Evolutionary conservation across 2,888 invertebrate genomes (phyloP).

Genomic region (Peribatodes rhomboidaria): DNA sequence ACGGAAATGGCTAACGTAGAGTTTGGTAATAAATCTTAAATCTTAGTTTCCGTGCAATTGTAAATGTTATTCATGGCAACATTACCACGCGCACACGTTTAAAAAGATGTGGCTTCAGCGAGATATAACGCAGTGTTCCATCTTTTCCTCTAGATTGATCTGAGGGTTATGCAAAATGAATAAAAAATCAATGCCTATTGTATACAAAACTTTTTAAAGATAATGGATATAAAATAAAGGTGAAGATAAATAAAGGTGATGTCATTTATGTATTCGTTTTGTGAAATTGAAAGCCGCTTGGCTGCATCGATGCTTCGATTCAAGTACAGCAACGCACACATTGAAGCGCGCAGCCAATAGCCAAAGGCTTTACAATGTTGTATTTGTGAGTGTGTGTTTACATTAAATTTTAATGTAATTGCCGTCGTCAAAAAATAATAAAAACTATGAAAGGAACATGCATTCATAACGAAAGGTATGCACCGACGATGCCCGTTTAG

Average conservation of each 20-base stretch:
- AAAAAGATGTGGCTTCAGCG: too few species aligned
- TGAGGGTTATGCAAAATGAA: too few species aligned
- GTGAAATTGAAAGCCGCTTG: not conserved
- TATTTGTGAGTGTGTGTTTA: conserved; percentile 4
- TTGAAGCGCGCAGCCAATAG: not conserved
- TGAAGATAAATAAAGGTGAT: not conserved
- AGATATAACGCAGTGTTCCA: too few species aligned
- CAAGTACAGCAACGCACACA: not conserved
- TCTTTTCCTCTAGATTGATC: too few species aligned
- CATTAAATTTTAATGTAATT: not conserved
- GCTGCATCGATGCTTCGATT: not conserved
- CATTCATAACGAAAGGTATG: too few species aligned
- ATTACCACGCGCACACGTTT: too few species aligned
- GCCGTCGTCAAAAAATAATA: not conserved
- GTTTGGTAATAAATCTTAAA: too few species aligned
- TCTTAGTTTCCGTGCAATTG: too few species aligned
- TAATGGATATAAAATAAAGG: too few species aligned
- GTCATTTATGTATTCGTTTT: not conserved
- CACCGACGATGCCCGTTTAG: too few species aligned
- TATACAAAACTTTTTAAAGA: not conserved
- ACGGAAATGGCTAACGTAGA: too few species aligned
- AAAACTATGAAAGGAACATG: not conserved
- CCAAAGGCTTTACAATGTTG: not conserved
- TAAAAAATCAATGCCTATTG: not conserved
- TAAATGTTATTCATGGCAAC: too few species aligned